phyloP scores from a whole-genome alignment of 1,140 invertebrate genomes.

The Nephotettix cincticeps region DNA sequence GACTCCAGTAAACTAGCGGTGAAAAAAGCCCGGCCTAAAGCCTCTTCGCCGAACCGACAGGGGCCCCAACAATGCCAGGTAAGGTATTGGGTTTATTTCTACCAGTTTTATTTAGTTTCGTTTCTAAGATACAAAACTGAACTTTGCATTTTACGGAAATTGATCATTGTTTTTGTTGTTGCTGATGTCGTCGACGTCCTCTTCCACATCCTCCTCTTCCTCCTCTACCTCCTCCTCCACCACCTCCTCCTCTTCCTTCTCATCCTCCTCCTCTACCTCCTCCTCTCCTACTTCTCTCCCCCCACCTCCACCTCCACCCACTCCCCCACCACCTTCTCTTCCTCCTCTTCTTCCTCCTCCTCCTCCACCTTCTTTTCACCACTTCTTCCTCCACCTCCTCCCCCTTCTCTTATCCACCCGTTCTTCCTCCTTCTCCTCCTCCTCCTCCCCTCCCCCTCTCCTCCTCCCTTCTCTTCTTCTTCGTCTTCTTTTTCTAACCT shows the following conservation, averaged over 20 bases:
- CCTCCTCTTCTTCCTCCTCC: not conserved
- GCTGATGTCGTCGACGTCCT: no score
- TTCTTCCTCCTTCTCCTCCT: not conserved
- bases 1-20: conserved; percentile 45
- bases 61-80: conserved; percentile 79
- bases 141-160: no score
- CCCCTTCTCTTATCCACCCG: not conserved
- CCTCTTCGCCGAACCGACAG: conserved; percentile 74
- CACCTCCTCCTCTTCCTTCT: not conserved
- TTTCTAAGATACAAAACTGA: no score
- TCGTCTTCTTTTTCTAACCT: not conserved
- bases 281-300: not conserved
- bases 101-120: no score
- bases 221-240: not conserved
- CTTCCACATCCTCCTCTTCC: not conserved
- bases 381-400: not conserved
- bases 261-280: not conserved
- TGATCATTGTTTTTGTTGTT: no score
- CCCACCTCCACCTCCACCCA: not conserved
- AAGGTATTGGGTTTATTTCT: conserved; percentile 41
- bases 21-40: conserved; percentile 71
- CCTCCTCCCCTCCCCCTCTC: not conserved
- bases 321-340: no score
- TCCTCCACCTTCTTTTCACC: not conserved
- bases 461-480: not conserved